Evolutionary conservation across 2,797 vertebrate species (phyloP).

Genomic region (Pangasius macronema): DNA sequence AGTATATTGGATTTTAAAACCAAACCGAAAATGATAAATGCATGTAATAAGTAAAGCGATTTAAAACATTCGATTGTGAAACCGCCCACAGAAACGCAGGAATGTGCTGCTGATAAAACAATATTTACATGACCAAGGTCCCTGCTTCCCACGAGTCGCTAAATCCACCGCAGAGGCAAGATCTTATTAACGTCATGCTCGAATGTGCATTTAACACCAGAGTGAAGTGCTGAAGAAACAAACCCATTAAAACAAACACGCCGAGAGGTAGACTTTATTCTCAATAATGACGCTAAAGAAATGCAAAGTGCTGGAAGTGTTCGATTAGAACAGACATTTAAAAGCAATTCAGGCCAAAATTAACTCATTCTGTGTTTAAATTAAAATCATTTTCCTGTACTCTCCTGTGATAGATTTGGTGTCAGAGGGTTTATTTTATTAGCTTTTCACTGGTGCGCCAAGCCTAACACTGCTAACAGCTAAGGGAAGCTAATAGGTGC

Average conservation of each 20-base stretch:
- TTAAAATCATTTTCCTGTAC: neutral
- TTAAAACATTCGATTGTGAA: neutral
- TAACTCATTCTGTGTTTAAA: no score
- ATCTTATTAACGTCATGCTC: neutral
- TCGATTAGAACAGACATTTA: neutral
- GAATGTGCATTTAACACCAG: neutral
- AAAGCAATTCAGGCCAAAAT: neutral
- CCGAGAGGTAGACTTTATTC: neutral
- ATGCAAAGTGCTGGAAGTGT: no score
- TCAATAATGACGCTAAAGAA: neutral
- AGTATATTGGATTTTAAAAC: neutral
- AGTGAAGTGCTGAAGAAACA: neutral
- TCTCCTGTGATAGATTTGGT: neutral
- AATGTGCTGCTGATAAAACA: conserved; percentile 27
- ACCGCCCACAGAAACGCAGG: neutral
- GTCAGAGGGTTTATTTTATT: neutral
- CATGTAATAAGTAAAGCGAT: neutral
- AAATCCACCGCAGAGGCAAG: neutral
- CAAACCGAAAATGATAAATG: neutral
- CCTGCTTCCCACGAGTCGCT: conserved; percentile 1
- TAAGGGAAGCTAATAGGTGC: neutral
- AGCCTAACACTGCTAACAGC: neutral
- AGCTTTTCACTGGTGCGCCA: neutral
- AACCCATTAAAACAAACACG: neutral
- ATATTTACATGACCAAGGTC: conserved; percentile 44